Base-by-base conservation (phyloP, 2,888 invertebrate species). In the Phyllotreta cruciferae region DNA sequence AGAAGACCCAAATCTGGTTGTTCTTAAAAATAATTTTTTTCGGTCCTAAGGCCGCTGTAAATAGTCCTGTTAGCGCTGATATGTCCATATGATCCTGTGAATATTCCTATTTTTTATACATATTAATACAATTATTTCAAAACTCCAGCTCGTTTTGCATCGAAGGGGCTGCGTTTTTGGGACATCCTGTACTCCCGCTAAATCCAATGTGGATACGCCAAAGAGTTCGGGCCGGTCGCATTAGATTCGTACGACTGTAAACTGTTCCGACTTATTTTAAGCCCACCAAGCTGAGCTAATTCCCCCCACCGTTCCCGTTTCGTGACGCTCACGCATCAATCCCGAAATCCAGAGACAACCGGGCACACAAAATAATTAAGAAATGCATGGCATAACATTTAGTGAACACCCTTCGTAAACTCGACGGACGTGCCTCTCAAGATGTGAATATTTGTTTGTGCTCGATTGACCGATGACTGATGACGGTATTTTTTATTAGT, bases 261-360 rank as follows among this genome's bases (percentile, higher is more conserved):
- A 41, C 54, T 56, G 49, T 54, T 13, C 37, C 64, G 73, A 73
- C 74, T 77, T 77, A 77, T 77, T 77, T 77, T 77, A 73, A 75
- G 77, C 73, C 67, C 56, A 57, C 63, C 41, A 64, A 71, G 72
- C 72, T 67, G 66, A 69, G 68, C 68, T 68, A 63, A 63, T 64
- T 67, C 70, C 72, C 73, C 73, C 69, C 75, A 52, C 60, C 37
- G 38, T 11, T 36, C 36, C 37, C 14, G 52, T 64, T 62, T 49
- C 56, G 62, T 71, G 67, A 71, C 72, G 72, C 70, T 64, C 63
- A 54, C 50, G 64, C 62, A 61, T 57, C 64, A 67, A 70, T 72
- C 71, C 70, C 69, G 72, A 72, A 64, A 70, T 72, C 70, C 72
- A 70, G 70, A 72, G 67, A 70, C 69, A 67, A 68, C 66, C 68